Conservation (phyloP, 2,888 invertebrate genomes). For the Anthrax anthrax region DNA sequence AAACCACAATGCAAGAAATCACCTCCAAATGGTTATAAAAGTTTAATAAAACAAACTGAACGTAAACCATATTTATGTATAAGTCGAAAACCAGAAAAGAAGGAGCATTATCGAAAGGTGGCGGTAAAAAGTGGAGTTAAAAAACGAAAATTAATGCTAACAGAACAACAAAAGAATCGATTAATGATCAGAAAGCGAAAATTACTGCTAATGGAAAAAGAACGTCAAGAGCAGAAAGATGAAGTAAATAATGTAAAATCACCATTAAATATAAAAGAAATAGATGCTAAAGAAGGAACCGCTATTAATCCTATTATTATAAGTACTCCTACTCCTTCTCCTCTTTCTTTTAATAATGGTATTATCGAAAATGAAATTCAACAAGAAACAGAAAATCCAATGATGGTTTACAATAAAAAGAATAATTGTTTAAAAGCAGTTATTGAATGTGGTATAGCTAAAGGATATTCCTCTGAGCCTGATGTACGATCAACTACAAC, state of each 20-base stretch:
- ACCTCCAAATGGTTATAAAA: slow-evolving; percentile 32
- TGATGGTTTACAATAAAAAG: no score
- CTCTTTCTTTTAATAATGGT: no score
- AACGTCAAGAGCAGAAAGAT: slow-evolving; percentile 17
- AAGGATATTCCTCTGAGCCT: slow-evolving; percentile 33
- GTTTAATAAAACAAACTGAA: slow-evolving; percentile 32
- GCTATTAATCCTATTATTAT: no score
- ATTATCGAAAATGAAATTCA: no score
- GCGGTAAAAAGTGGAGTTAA: slow-evolving; percentile 17
- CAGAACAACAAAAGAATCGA: slow-evolving; percentile 27
- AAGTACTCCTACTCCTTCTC: no score
- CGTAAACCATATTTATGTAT: slow-evolving; percentile 31
- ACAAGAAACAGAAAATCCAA: no score
- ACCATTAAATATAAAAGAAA: slow-evolving; percentile 16
- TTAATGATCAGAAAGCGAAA: slow-evolving; percentile 21
- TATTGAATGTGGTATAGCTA: slow-evolving; percentile 15
- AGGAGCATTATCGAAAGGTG: slow-evolving; percentile 24
- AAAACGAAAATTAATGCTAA: slow-evolving; percentile 26
- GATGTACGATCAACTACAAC: slow-evolving; percentile 20
- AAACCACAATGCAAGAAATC: slow-evolving; percentile 26
- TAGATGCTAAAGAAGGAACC: no score
- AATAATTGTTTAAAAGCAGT: no score
- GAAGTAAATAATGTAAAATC: slow-evolving; percentile 8
- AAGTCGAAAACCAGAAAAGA: slow-evolving; percentile 23
- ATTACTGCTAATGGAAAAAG: slow-evolving; percentile 18